Conservation (phyloP, 1,140 invertebrate species). For the Microvelia longipes region DNA sequence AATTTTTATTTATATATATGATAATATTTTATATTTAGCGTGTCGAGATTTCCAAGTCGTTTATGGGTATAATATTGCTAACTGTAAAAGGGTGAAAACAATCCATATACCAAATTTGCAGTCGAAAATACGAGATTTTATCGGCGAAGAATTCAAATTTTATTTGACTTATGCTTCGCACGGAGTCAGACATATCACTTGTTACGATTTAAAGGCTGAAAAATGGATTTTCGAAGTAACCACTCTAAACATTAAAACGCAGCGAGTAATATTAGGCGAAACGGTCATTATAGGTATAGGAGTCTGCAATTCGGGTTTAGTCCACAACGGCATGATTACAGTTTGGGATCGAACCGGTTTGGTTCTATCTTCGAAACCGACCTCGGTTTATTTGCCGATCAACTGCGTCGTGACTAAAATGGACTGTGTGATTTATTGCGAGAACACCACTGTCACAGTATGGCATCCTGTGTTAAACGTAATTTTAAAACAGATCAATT, state of each 20-base stretch:
- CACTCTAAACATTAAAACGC: constrained; percentile 11
- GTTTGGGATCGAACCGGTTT: constrained; percentile 8
- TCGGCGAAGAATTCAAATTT: constrained; percentile 1
- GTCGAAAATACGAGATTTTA: constrained; percentile 12
- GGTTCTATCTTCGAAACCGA: background rate
- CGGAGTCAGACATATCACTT: constrained; percentile 9
- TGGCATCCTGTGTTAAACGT: constrained; percentile 9
- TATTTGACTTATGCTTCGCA: constrained; percentile 14
- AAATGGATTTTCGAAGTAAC: constrained; percentile 13
- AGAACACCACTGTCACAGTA: constrained; percentile 8
- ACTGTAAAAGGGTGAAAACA: constrained; percentile 8
- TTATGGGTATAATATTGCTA: constrained; percentile 13
- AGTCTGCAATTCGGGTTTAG: constrained; percentile 8
- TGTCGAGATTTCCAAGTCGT: constrained; percentile 16
- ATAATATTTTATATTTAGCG: constrained; percentile 19
- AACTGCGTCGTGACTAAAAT: background rate
- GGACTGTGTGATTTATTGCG: constrained; percentile 8
- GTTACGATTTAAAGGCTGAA: constrained; percentile 4
- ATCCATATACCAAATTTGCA: constrained; percentile 9
- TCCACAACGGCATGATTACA: constrained; percentile 9
- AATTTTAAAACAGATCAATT: background rate
- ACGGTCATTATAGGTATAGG: constrained; percentile 6
- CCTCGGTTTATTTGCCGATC: constrained; percentile 7
- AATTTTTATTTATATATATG: constrained; percentile 1
- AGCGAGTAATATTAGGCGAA: constrained; percentile 5